A percentile compares a stretch with the other conserved stretches of the same genome.
Conservation (phyloP, 1,140 invertebrate species). For the Drosophila santomea region DNA sequence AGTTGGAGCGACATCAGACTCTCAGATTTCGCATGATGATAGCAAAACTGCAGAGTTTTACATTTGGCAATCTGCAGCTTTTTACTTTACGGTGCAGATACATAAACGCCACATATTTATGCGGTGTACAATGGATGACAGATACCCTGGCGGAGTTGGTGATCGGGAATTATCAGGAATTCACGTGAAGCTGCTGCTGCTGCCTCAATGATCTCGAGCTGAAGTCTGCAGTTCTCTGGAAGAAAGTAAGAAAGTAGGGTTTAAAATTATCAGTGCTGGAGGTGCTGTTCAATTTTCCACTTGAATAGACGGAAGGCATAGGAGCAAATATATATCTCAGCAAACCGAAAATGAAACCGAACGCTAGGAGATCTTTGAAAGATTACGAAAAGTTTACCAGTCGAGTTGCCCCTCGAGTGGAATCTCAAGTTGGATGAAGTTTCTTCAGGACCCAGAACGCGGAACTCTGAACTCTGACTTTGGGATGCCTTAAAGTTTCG, state of each 20-base stretch:
- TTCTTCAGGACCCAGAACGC: neutral
- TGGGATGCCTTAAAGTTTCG: neutral
- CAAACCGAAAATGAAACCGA: conserved; percentile 11
- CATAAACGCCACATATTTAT: neutral
- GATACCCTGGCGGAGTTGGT: conserved; percentile 16
- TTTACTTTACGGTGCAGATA: conserved; percentile 5
- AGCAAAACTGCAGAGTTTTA: conserved; percentile 48
- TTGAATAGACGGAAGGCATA: neutral
- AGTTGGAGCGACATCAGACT: conserved; percentile 12
- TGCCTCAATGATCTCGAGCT: conserved; percentile 4
- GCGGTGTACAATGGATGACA: conserved; percentile 2
- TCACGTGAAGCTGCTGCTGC: neutral
- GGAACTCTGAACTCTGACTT: conserved; percentile 6
- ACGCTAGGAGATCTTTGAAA: conserved; percentile 12
- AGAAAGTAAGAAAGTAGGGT: neutral
- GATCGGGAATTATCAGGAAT: conserved; percentile 10
- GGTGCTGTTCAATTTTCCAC: neutral
- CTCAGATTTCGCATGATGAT: conserved; percentile 38
- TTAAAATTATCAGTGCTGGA: neutral
- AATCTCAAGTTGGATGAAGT: conserved; percentile 20
- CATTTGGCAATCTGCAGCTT: conserved; percentile 50
- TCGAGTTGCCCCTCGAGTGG: neutral
- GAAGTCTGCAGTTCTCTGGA: conserved; percentile 20
- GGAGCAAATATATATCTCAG: neutral
- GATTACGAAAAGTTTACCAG: conserved; percentile 27